phyloP scores from a whole-genome alignment of 2,797 vertebrate species.

The Prionace glauca region DNA sequence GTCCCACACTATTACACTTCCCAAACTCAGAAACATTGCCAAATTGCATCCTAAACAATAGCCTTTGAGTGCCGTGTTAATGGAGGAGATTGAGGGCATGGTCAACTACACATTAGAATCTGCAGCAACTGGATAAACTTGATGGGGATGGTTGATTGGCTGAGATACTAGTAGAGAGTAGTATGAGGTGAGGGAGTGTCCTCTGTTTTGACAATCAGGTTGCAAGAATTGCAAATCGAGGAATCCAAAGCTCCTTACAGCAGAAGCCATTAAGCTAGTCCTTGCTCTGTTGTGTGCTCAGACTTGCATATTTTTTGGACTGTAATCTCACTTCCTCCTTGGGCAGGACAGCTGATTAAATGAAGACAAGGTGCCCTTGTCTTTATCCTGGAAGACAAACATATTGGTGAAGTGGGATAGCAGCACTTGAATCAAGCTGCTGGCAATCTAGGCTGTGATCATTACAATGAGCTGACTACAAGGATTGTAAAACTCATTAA shows the following conservation, averaged over 20 bases:
- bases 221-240: background rate
- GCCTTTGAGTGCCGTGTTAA: background rate
- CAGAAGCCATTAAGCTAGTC: background rate
- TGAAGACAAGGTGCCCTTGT: background rate
- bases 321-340: background rate
- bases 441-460: too few relatives aligned
- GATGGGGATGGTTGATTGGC: background rate
- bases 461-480: too few relatives aligned
- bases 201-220: background rate
- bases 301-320: background rate
- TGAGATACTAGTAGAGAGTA: background rate
- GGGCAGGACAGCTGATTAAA: background rate
- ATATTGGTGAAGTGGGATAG: too few relatives aligned
- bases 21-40: background rate
- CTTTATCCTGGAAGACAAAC: too few relatives aligned
- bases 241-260: background rate
- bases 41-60: background rate
- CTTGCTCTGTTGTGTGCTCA: background rate
- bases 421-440: too few relatives aligned
- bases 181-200: background rate
- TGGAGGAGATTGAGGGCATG: background rate
- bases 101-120: background rate
- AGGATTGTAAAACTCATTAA: too few relatives aligned
- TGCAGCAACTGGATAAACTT: background rate
- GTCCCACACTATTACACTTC: background rate